Conservation (phyloP, 2,113 vertebrate species). For the Crotophaga sulcirostris region DNA sequence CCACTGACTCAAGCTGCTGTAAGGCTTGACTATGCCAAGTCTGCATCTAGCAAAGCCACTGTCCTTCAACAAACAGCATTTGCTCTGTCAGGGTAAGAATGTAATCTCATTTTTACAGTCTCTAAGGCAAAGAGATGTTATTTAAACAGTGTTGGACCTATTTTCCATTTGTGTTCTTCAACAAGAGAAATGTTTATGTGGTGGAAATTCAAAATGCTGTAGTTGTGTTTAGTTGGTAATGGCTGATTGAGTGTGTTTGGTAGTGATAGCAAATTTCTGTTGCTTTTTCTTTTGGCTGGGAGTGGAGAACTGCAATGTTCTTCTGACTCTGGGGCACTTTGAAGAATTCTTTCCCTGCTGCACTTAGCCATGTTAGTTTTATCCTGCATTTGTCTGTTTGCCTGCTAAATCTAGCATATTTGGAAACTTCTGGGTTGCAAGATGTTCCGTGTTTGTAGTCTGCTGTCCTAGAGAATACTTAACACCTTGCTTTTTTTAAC, state of each 20-base stretch:
- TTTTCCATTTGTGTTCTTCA: not conserved
- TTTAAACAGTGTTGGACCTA: not conserved
- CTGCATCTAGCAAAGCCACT: slow-evolving; percentile 82
- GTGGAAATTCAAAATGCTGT: not conserved
- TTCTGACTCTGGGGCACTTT: not conserved
- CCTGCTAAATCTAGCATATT: not conserved
- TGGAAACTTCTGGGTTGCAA: not conserved
- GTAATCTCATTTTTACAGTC: not conserved
- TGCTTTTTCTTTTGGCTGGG: not conserved
- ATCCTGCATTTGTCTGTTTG: not conserved
- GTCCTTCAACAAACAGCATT: slow-evolving; percentile 87
- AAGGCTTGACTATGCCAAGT: slow-evolving; percentile 84
- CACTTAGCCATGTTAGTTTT: not conserved
- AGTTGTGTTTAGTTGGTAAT: not conserved
- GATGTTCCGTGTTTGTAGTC: not conserved
- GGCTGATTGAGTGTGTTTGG: fast-evolving
- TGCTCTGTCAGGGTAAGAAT: slow-evolving; percentile 82
- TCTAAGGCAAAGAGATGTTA: not conserved
- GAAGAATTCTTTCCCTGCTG: not conserved
- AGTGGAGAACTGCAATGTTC: not conserved
- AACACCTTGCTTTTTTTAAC: not conserved
- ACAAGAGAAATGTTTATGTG: not conserved
- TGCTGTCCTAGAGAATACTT: not conserved
- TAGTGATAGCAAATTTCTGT: not conserved
- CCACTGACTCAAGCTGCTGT: slow-evolving; percentile 87